Percentiles rank a stretch among this genome's conserved stretches.
Evolutionary conservation across 2,888 invertebrate species (phyloP).

Genomic region (Drosophila cognata): DNA sequence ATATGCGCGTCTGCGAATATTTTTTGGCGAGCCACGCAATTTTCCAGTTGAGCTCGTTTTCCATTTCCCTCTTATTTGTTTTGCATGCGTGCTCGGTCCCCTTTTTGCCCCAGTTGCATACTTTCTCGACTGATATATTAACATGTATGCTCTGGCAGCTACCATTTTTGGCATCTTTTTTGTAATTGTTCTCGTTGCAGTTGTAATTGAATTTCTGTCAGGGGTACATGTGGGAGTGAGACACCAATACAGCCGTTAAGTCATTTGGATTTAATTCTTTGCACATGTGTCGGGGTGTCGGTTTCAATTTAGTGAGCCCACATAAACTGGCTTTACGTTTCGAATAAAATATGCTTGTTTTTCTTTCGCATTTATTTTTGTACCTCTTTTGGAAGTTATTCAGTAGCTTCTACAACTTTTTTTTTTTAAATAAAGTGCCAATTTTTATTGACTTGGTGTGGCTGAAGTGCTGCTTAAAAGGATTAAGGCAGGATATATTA

Average conservation of each 20-base stretch:
- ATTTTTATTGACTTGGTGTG: not conserved
- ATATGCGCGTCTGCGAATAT: slow-evolving; percentile 22
- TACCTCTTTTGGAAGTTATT: not conserved
- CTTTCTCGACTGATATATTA: slow-evolving; percentile 65
- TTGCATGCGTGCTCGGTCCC: slow-evolving; percentile 51
- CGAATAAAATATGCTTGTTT: slow-evolving; percentile 13
- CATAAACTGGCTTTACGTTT: slow-evolving; percentile 7
- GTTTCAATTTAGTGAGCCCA: slow-evolving; percentile 15
- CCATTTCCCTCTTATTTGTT: slow-evolving; percentile 80
- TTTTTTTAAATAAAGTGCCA: not conserved
- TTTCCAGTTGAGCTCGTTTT: slow-evolving; percentile 79
- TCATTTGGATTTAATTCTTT: slow-evolving; percentile 27
- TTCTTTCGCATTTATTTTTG: not conserved
- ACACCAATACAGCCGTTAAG: slow-evolving; percentile 20
- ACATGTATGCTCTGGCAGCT: slow-evolving; percentile 56
- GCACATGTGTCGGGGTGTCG: slow-evolving; percentile 34
- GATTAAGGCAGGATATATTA: not conserved
- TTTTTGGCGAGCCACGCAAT: slow-evolving; percentile 60
- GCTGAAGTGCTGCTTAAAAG: not conserved
- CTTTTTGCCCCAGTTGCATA: slow-evolving; percentile 42
- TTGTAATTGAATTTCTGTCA: slow-evolving; percentile 73
- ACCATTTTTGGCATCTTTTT: slow-evolving; percentile 40
- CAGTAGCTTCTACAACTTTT: not conserved
- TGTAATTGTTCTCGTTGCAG: slow-evolving; percentile 56
- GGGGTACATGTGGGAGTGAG: slow-evolving; percentile 10